Base-by-base conservation (phyloP, 1,140 invertebrate genomes). In the Trichonephila inaurata region DNA sequence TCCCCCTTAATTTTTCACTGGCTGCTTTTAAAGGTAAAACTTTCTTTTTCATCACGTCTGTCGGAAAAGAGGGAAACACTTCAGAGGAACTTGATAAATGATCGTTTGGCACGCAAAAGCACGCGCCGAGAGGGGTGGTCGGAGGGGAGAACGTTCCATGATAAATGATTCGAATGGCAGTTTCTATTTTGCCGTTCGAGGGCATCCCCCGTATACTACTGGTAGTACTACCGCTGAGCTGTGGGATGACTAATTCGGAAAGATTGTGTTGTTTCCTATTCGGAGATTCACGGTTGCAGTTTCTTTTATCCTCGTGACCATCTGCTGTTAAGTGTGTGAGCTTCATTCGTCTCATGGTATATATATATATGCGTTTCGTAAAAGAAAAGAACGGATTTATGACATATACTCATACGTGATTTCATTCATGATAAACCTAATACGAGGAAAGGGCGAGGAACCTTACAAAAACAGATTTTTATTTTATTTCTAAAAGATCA, bases 81-180 rank as follows among this genome's bases (percentile, higher is more conserved):
- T n/a, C n/a, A 83, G 82, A 83, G 82, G 82, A 83, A 83, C 82
- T 83, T 83, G 82, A 83, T 83, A 83, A 83, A 83, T 83, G 82
- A 83, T 58, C n/a, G 82, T 24, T 83, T 83, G 82, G 82, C 82
- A 83, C 82, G 82, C 82, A 83, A 83, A 83, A 83, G 82, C 82
- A 83, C 82, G 82, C 82, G 82, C 82, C 82, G 82, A n/a, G 82
- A 51, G 77, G 66, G 66, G 66, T 12, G 21, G 66, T 24, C 14
- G 72, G 72, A 16, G 18, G 72, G 72, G 33, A 28, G 14, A 33
- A 18, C 28, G 10, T 33, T 24, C 21, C 82, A 58, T 83, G 82
- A 83, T 83, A 83, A 83, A 83, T 83, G 82, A 60, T 83, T 83
- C 82, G 82, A 60, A 44, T 28, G 44, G 82, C 82, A 58, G 51